Percentiles rank a stretch among this genome's conserved stretches.
Evolutionary conservation across 2,113 vertebrate species (phyloP).

Genomic region (Danio rerio): DNA sequence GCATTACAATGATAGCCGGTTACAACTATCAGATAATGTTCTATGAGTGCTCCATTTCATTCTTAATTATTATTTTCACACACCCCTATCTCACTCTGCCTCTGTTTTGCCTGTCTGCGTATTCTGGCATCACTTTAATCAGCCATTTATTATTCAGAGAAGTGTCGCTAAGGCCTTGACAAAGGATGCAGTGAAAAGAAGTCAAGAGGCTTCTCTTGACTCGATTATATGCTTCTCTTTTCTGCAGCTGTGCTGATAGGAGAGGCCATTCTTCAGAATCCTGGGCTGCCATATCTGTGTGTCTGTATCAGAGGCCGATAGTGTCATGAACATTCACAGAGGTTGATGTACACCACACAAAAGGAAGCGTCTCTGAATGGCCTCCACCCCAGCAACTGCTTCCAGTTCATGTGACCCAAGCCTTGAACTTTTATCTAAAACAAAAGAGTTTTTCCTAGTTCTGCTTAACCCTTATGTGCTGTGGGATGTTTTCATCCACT

Average conservation of each 20-base stretch:
- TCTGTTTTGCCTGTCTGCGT: constrained; percentile 9
- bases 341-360: background rate
- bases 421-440: constrained; percentile 24
- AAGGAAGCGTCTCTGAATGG: background rate
- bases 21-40: background rate
- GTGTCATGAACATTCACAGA: constrained; percentile 25
- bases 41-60: background rate
- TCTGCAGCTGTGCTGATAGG: constrained; percentile 68
- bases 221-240: constrained; percentile 56
- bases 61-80: background rate
- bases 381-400: background rate
- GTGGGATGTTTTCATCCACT: no score
- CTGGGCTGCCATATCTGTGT: constrained; percentile 18
- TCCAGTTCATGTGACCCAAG: constrained; percentile 12
- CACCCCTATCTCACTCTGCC: background rate
- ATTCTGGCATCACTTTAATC: constrained; percentile 43
- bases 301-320: constrained; percentile 52
- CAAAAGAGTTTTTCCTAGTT: constrained; percentile 1
- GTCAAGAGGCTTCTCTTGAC: constrained; percentile 52
- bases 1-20: background rate
- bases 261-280: constrained; percentile 49
- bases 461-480: no score
- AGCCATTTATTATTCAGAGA: constrained; percentile 39
- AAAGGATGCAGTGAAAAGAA: constrained; percentile 54
- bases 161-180: constrained; percentile 52